Conservation (phyloP, 2,888 invertebrate genomes). For the Tuta absoluta region DNA sequence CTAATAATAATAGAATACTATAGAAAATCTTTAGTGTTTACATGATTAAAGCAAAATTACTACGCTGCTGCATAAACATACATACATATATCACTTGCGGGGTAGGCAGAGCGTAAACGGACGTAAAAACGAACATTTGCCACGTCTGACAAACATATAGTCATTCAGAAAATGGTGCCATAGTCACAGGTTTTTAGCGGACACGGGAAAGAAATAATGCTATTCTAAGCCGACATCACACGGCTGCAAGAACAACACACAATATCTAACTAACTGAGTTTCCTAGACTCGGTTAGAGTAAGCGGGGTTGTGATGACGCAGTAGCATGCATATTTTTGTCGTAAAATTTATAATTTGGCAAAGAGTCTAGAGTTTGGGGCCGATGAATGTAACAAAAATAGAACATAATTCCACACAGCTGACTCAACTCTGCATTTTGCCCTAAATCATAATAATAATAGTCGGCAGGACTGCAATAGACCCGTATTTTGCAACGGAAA, state of each 20-base stretch:
- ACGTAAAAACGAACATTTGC: no score
- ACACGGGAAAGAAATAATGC: no score
- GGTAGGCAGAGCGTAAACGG: no score
- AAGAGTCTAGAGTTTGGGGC: conserved; percentile 60
- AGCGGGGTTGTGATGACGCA: conserved; percentile 55
- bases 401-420: conserved; percentile 67
- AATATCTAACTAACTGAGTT: not conserved
- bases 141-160: no score
- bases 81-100: no score
- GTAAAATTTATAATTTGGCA: conserved; percentile 75
- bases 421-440: conserved; percentile 56
- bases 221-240: no score
- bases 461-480: conserved; percentile 21
- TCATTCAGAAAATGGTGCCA: no score
- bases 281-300: conserved; percentile 37
- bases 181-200: no score
- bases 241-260: not conserved
- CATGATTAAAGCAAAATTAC: no score
- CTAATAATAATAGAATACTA: no score
- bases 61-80: no score
- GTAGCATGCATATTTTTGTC: conserved; percentile 69
- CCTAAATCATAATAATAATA: conserved; percentile 39
- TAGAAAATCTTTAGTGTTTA: no score
- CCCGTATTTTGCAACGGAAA: not conserved
- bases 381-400: conserved; percentile 68